Conservation (phyloP, 2,888 invertebrate genomes). For the Mantis religiosa region DNA sequence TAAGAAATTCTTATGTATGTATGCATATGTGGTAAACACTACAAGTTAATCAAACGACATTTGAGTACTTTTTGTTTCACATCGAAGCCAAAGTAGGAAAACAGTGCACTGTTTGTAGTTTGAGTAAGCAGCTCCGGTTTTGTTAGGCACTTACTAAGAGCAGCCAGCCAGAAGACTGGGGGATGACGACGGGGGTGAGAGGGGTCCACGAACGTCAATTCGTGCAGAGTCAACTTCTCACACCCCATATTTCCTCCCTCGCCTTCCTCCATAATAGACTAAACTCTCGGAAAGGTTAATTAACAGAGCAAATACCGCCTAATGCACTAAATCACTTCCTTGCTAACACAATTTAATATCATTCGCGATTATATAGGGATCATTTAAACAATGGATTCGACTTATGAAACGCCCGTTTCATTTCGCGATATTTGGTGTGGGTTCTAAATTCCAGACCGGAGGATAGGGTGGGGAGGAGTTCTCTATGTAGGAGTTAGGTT, state of each 20-base stretch:
- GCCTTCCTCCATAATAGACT: not conserved
- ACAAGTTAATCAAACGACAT: too few relatives aligned
- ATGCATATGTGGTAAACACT: too few relatives aligned
- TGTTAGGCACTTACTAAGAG: not conserved
- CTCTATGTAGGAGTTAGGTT: too few relatives aligned
- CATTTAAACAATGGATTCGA: slow-evolving; percentile 1
- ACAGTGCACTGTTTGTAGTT: not conserved
- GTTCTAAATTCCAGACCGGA: not conserved
- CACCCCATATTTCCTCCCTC: not conserved
- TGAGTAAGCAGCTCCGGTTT: not conserved
- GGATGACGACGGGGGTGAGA: too few relatives aligned
- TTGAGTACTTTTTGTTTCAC: too few relatives aligned
- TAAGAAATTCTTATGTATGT: too few relatives aligned
- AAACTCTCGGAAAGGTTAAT: slow-evolving; percentile 6
- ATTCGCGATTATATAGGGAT: slow-evolving; percentile 6
- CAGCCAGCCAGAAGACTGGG: not conserved
- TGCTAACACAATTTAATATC: slow-evolving; percentile 8
- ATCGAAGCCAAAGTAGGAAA: too few relatives aligned
- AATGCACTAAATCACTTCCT: slow-evolving; percentile 7
- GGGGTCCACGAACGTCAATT: not conserved
- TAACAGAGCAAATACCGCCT: slow-evolving; percentile 3
- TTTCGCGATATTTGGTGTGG: not conserved
- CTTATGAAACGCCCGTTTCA: slow-evolving; percentile 2
- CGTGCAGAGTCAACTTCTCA: not conserved
- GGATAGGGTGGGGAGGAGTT: not conserved